Percentiles rank a stretch among this genome's conserved stretches.
phyloP scores from a whole-genome alignment of 2,888 invertebrate species.

The Caenorhabditis panamensis region DNA sequence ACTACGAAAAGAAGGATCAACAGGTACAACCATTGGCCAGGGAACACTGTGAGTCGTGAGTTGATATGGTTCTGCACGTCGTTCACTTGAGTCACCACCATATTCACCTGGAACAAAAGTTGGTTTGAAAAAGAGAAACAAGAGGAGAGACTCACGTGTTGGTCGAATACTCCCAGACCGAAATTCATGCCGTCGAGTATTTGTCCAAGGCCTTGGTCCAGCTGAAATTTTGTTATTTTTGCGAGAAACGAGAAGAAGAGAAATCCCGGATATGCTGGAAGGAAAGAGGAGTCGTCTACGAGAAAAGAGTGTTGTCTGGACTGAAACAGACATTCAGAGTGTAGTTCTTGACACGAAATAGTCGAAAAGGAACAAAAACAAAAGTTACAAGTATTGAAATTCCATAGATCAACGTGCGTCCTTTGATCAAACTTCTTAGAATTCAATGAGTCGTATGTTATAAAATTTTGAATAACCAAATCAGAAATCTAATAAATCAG shows the following conservation, averaged over 20 bases:
- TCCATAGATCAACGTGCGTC: too few relatives aligned
- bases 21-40: constrained; percentile 64
- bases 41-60: constrained; percentile 45
- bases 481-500: too few relatives aligned
- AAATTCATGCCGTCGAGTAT: constrained; percentile 54
- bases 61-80: constrained; percentile 50
- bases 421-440: too few relatives aligned
- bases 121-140: neutral
- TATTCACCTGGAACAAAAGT: constrained; percentile 49
- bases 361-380: too few relatives aligned
- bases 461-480: too few relatives aligned
- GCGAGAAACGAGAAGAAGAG: neutral
- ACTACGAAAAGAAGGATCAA: constrained; percentile 54
- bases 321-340: too few relatives aligned
- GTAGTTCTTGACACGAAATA: too few relatives aligned
- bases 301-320: too few relatives aligned
- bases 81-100: constrained; percentile 42
- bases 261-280: neutral
- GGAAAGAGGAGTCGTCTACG: neutral
- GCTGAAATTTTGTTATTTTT: constrained; percentile 27
- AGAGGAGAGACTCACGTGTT: constrained; percentile 45
- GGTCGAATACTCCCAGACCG: constrained; percentile 54
- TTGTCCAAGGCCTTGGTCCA: constrained; percentile 46
- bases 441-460: too few relatives aligned
- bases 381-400: too few relatives aligned